A percentile compares a stretch with the other conserved stretches of the same genome.
These are phyloP conservation scores for Sinosuthora webbiana DNA, from an alignment of 2,113 vertebrate species.

Conservation along the genomic window DNA sequence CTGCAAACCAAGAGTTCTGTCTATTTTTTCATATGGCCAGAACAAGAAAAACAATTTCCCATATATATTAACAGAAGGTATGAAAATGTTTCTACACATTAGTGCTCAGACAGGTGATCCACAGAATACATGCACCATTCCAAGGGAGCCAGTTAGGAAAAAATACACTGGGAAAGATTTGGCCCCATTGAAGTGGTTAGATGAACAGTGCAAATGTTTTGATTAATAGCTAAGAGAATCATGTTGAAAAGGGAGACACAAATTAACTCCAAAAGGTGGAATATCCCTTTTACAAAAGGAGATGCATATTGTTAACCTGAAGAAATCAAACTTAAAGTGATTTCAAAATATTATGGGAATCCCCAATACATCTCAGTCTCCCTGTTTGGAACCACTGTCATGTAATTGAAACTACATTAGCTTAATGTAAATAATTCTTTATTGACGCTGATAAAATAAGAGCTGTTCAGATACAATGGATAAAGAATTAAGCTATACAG, in stretches of 20 bases:
- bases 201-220: background rate
- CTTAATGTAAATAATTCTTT: background rate
- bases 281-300: background rate
- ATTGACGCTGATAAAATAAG: background rate
- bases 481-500: background rate
- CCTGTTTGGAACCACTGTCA: background rate
- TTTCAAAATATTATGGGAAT: background rate
- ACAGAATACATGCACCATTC: background rate
- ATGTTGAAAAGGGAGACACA: background rate
- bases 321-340: background rate
- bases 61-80: background rate
- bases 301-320: background rate
- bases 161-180: background rate
- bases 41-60: background rate
- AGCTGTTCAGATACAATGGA: background rate
- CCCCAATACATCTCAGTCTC: background rate
- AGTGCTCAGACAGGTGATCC: background rate
- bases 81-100: background rate
- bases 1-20: background rate
- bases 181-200: background rate
- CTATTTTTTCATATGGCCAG: background rate
- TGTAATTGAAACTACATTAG: background rate
- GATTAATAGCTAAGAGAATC: background rate
- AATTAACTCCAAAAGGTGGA: background rate
- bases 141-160: background rate